These are phyloP conservation scores for Physella acuta DNA, from an alignment of 1,140 invertebrate species.

Conservation along the genomic window DNA sequence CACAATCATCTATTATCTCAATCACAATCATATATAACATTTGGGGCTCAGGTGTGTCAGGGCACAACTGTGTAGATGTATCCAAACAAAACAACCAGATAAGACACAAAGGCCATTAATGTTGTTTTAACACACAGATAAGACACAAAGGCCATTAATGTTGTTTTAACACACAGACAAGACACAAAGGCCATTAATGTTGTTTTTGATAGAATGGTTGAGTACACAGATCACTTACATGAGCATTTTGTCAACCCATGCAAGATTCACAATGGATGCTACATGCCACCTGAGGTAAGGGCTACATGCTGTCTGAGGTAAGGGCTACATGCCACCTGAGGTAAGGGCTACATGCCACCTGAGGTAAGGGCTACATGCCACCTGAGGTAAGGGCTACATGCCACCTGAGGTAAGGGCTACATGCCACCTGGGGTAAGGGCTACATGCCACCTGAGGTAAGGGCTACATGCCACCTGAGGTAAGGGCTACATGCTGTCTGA, in stretches of 20 bases:
- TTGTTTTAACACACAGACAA: too few relatives aligned
- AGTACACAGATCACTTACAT: constrained; percentile 87
- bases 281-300: constrained; percentile 72
- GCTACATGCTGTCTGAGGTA: not conserved
- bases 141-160: too few relatives aligned
- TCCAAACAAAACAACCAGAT: too few relatives aligned
- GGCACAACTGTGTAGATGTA: too few relatives aligned
- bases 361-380: not conserved
- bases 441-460: not conserved
- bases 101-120: too few relatives aligned
- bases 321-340: not conserved
- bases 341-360: not conserved
- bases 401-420: too few relatives aligned
- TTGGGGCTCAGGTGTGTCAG: too few relatives aligned
- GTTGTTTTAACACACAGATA: too few relatives aligned
- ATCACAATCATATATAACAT: too few relatives aligned
- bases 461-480: not conserved
- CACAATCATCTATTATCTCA: too few relatives aligned
- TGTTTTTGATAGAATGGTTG: constrained; percentile 76
- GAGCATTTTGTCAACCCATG: constrained; percentile 80
- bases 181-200: too few relatives aligned
- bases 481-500: not conserved
- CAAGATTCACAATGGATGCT: constrained; percentile 70
- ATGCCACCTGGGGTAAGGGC: not conserved
- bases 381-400: not conserved